Evolutionary conservation across 2,888 invertebrate genomes (phyloP).

Genomic region (Melitaea athalia): DNA sequence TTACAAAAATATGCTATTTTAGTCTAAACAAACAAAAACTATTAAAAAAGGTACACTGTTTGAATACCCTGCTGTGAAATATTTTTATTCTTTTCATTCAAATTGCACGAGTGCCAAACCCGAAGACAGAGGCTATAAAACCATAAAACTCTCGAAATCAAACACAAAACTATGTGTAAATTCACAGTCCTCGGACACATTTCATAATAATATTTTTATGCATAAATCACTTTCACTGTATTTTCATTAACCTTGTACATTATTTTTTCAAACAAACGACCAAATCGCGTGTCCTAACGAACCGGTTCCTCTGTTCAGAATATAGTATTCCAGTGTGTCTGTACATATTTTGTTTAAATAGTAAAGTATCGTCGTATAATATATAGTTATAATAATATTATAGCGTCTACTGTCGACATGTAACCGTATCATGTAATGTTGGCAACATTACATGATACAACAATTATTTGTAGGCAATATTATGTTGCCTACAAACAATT

Average conservation of each 20-base stretch:
- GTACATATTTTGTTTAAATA: neutral
- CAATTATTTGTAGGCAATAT: no score
- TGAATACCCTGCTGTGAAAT: no score
- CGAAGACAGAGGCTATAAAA: neutral
- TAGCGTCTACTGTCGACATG: neutral
- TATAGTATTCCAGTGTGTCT: constrained; percentile 4
- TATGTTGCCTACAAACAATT: neutral
- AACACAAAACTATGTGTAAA: neutral
- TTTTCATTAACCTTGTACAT: constrained; percentile 8
- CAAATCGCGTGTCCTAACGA: constrained; percentile 31
- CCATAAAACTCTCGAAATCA: neutral
- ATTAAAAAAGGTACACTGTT: no score
- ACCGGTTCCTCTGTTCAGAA: constrained; percentile 17
- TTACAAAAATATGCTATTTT: no score
- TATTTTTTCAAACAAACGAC: constrained; percentile 23
- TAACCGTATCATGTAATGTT: neutral
- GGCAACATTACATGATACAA: no score
- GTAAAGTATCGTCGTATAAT: neutral
- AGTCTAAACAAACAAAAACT: no score
- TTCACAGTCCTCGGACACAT: neutral
- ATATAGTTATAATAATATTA: neutral
- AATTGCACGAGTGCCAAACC: no score
- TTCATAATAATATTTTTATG: constrained; percentile 7
- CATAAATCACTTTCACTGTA: constrained; percentile 7
- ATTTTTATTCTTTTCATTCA: no score